A percentile compares a stretch with the other conserved stretches of the same genome.
These are phyloP conservation scores for Sminthurinus aureus DNA, from an alignment of 2,888 invertebrate genomes.

Conservation along the genomic window DNA sequence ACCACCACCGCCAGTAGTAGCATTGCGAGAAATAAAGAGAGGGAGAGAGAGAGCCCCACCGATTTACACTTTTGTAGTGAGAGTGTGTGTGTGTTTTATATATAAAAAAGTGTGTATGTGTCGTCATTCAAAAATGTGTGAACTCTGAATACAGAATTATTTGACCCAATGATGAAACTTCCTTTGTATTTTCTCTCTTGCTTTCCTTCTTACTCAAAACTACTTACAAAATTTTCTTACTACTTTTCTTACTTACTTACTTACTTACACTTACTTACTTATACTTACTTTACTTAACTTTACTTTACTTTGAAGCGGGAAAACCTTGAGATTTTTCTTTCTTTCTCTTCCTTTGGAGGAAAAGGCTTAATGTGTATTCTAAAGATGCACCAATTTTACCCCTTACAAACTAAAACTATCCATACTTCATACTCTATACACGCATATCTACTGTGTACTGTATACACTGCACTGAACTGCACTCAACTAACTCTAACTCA, in stretches of 20 bases:
- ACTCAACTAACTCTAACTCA: not conserved
- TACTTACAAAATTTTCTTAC: not conserved
- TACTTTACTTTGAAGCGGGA: not conserved
- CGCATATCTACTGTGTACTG: not conserved
- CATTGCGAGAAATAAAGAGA: too few species aligned
- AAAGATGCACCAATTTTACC: conserved; percentile 9
- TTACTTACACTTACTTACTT: not conserved
- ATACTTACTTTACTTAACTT: not conserved
- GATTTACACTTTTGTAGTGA: conserved; percentile 12
- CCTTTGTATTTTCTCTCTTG: not conserved
- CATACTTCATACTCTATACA: not conserved
- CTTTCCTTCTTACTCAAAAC: conserved; percentile 8
- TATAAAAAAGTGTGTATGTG: conserved; percentile 10
- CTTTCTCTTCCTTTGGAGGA: not conserved
- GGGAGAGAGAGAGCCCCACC: not conserved
- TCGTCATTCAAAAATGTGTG: conserved; percentile 31
- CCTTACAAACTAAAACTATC: not conserved
- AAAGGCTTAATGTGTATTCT: conserved; percentile 24
- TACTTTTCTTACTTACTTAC: not conserved
- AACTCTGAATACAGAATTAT: conserved; percentile 31
- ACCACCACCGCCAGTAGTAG: too few species aligned
- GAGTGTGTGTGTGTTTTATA: not conserved
- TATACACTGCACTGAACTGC: not conserved
- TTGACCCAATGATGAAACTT: conserved; percentile 33
- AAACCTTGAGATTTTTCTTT: not conserved